Evolutionary conservation across 2,113 vertebrate species (phyloP).

Genomic region (Vulpes ferrilata): DNA sequence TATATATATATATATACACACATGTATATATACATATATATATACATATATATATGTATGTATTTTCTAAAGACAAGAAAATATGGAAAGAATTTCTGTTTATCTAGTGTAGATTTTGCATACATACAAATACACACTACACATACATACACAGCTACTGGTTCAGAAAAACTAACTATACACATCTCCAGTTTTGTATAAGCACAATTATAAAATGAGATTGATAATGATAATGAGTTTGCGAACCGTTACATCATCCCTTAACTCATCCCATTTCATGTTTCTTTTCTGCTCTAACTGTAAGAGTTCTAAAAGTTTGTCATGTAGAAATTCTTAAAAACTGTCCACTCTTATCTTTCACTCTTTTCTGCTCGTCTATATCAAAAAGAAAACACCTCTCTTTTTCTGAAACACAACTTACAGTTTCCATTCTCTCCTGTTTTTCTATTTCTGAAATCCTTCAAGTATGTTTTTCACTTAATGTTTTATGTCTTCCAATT

Average conservation of each 20-base stretch:
- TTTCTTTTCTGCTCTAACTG: background rate
- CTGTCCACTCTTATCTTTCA: background rate
- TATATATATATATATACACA: background rate
- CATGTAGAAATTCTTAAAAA: background rate
- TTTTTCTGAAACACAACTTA: background rate
- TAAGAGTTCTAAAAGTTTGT: background rate
- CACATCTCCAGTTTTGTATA: background rate
- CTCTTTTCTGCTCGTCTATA: background rate
- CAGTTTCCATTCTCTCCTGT: background rate
- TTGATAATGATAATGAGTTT: background rate
- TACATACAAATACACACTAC: background rate
- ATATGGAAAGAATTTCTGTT: background rate
- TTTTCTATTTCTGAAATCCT: background rate
- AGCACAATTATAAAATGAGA: background rate
- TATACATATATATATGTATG: background rate
- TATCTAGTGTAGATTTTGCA: background rate
- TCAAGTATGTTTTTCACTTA: background rate
- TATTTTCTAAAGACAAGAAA: background rate
- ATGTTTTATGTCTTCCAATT: background rate
- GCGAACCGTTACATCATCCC: background rate
- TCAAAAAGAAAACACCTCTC: background rate
- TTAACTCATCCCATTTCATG: background rate
- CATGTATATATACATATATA: background rate
- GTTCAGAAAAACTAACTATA: background rate
- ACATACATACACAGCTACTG: background rate